Evolutionary conservation across 1,140 invertebrate species (phyloP).

Genomic region (Ptiloglossa arizonensis): DNA sequence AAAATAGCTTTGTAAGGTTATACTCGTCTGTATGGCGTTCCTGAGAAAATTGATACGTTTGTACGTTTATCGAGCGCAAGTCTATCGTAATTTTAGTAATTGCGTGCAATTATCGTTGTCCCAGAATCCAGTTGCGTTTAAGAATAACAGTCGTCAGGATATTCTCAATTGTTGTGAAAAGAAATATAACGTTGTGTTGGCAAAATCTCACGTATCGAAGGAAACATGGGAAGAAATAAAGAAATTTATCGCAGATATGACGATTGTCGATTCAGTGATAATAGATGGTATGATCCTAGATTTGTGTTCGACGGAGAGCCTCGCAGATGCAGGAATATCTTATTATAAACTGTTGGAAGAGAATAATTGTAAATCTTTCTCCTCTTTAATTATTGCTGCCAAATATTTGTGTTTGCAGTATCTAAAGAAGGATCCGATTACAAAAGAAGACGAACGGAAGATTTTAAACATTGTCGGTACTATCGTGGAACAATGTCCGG

Average conservation of each 20-base stretch:
- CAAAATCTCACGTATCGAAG: neutral
- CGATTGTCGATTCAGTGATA: conserved; percentile 71
- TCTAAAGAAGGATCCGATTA: conserved; percentile 67
- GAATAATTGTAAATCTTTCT: conserved; percentile 77
- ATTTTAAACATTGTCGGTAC: conserved; percentile 82
- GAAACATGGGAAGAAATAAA: conserved; percentile 55
- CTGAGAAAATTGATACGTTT: neutral
- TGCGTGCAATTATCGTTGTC: no score
- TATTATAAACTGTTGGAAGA: conserved; percentile 83
- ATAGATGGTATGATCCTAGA: conserved; percentile 84
- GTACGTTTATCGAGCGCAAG: neutral
- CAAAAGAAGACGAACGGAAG: conserved; percentile 81
- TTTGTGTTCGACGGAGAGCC: conserved; percentile 75
- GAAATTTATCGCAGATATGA: conserved; percentile 18
- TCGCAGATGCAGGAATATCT: conserved; percentile 81
- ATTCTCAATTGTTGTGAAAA: neutral
- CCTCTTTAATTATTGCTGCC: conserved; percentile 82
- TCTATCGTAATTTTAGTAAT: no score
- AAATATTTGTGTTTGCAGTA: conserved; percentile 83
- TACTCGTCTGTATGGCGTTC: neutral
- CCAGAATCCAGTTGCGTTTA: no score
- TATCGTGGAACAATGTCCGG: conserved; percentile 82
- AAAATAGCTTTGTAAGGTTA: no score
- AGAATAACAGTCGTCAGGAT: no score
- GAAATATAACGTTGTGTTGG: neutral